Base-by-base conservation (phyloP, 2,797 vertebrate genomes). In the Acrossocheilus fasciatus region DNA sequence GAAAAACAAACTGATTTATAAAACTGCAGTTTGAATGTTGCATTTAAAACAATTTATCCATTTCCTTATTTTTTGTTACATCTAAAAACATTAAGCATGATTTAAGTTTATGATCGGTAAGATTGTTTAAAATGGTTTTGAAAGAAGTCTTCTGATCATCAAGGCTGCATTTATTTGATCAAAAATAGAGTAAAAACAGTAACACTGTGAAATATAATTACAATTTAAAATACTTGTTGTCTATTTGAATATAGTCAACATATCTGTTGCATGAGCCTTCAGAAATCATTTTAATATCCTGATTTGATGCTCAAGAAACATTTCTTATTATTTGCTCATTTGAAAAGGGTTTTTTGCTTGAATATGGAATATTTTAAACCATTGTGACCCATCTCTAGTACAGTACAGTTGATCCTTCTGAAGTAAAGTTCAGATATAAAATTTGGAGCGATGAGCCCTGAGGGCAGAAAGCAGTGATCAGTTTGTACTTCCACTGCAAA, bases 401-500 rank as follows among this genome's bases (percentile, higher is more conserved):
- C 9, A 77, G 75, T 7, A 39, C 30, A 57, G 36, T 18, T 45
- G n/a, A 30, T 47, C 39, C 47, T 47, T 30, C 41, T 34, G 15
- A 66, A 18, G n/a, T n/a, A 20, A 34, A 26, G 23, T 26, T 73
- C 2, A 80, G 4, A 43, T 41, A 26, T 30, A 9, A 15, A 30
- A 45, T 64, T 18, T 4, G 39, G 36, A 47, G 34, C 2, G 34
- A 77, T 77, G 50, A 77, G 30, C 11, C 50, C 6, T 77, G 50
- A 77, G 30, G 17, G 1, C 50, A 39, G 50, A 18, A 79, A 68
- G 36, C 64, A 68, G 15, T 7, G 15, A 36, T 68, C 6, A 9
- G 76, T 59, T 62, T 72, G 50, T 41, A 9, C 43, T 84, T 75
- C 82, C 17, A 81, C 18, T n/a, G 80, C 30, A 80, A 39, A 39